Percentiles rank a stretch among this genome's conserved stretches.
Evolutionary conservation across 2,888 invertebrate genomes (phyloP).

Genomic region (Caenorhabditis sulstoni): DNA sequence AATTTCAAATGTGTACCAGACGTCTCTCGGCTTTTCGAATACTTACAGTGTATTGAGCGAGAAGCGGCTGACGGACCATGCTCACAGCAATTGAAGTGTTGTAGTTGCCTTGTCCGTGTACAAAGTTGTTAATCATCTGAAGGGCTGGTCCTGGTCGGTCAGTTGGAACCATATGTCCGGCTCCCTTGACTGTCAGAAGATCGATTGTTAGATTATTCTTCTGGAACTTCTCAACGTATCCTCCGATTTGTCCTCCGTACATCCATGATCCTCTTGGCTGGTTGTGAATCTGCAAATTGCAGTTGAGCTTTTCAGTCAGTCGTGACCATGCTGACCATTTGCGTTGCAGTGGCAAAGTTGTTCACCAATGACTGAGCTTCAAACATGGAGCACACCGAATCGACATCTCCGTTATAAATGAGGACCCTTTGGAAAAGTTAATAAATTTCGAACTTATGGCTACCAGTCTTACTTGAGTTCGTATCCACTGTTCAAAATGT

Average conservation of each 20-base stretch:
- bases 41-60: constrained; percentile 68
- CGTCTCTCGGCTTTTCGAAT: neutral
- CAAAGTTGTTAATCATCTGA: constrained; percentile 86
- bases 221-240: constrained; percentile 68
- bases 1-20: neutral
- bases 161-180: constrained; percentile 89
- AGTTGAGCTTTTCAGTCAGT: too few species aligned
- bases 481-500: constrained; percentile 64
- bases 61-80: constrained; percentile 66
- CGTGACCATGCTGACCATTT: constrained; percentile 17
- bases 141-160: constrained; percentile 89
- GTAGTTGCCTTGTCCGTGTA: constrained; percentile 65
- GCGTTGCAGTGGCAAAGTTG: constrained; percentile 54
- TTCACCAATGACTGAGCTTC: constrained; percentile 70
- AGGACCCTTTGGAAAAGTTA: constrained; percentile 60
- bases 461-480: constrained; percentile 49
- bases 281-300: neutral
- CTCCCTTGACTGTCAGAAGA: constrained; percentile 80
- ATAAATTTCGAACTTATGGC: neutral
- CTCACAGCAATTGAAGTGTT: constrained; percentile 62
- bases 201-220: constrained; percentile 62
- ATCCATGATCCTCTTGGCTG: constrained; percentile 60
- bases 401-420: constrained; percentile 74
- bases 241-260: constrained; percentile 65
- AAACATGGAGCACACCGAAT: constrained; percentile 71